Conservation (phyloP, 2,888 invertebrate genomes). For the Steromphala cineraria region DNA sequence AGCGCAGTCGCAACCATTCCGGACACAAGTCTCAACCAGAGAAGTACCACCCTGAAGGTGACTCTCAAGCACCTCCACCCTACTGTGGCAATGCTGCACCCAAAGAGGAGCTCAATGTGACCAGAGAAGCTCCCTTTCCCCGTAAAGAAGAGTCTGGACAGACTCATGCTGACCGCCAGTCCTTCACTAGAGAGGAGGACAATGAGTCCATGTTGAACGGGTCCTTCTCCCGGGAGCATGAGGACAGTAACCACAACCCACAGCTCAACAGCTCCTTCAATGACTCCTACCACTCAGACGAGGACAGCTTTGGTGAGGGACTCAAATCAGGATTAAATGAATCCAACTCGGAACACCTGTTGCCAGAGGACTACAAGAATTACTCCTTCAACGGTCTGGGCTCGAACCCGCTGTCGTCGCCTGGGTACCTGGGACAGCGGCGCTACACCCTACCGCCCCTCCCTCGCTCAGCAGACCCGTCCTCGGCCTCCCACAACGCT, state of each 20-base stretch:
- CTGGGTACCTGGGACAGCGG: constrained; percentile 14
- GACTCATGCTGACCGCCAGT: background rate
- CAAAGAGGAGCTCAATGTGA: background rate
- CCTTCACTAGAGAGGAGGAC: background rate
- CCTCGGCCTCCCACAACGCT: constrained; percentile 24
- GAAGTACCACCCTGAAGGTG: background rate
- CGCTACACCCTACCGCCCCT: constrained; percentile 23
- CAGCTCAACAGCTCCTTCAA: constrained; percentile 20
- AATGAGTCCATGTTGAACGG: background rate
- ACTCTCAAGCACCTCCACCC: background rate
- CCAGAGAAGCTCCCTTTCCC: background rate
- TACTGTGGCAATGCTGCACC: background rate
- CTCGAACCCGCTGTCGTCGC: background rate
- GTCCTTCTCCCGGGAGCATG: background rate
- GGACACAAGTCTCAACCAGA: background rate
- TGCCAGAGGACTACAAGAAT: constrained; percentile 25
- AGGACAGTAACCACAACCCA: background rate
- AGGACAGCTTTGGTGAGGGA: constrained; percentile 3
- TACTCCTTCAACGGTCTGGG: constrained; percentile 18
- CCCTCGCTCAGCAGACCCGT: constrained; percentile 18
- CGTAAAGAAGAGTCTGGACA: constrained; percentile 7
- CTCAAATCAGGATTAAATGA: constrained; percentile 1
- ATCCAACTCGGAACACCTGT: background rate
- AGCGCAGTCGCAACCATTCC: background rate
- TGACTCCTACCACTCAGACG: constrained; percentile 29